phyloP scores from a whole-genome alignment of 2,797 vertebrate species.

The Limosa lapponica region DNA sequence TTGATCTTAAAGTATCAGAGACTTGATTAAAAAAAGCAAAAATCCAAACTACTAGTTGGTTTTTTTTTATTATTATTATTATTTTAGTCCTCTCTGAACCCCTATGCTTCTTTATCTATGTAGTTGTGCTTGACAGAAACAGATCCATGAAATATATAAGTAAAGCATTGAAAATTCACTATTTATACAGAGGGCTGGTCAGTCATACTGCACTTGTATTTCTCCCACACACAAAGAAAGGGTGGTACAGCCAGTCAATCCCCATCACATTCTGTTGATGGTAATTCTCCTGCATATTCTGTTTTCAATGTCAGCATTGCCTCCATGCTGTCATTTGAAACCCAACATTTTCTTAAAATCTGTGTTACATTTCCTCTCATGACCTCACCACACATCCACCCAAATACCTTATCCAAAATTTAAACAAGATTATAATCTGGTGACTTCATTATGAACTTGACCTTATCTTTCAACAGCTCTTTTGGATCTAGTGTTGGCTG shows the following conservation, averaged over 20 bases:
- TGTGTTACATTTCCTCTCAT: not conserved
- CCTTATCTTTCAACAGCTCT: not conserved
- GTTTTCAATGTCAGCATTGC: not conserved
- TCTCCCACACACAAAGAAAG: not conserved
- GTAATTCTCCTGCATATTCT: not conserved
- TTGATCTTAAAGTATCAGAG: not conserved
- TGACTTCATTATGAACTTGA: not conserved
- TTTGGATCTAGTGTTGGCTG: not conserved
- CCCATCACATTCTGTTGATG: not conserved
- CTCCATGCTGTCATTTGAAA: not conserved
- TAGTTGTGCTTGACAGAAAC: not conserved
- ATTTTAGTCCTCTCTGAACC: not conserved
- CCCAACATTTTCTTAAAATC: not conserved
- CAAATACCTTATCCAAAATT: not conserved
- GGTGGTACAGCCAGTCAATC: not conserved
- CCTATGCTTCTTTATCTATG: not conserved
- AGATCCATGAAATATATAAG: not conserved
- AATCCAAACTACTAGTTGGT: rapidly evolving
- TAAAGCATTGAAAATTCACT: not conserved
- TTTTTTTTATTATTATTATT: no score
- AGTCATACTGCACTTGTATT: not conserved
- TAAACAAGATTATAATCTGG: not conserved
- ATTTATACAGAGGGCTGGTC: not conserved
- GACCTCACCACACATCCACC: not conserved
- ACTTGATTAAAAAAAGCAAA: not conserved